Evolutionary conservation across 2,888 invertebrate genomes (phyloP), one percentile per base, ranked within the genome.

Genomic region (Pachydiplax longipennis): DNA sequence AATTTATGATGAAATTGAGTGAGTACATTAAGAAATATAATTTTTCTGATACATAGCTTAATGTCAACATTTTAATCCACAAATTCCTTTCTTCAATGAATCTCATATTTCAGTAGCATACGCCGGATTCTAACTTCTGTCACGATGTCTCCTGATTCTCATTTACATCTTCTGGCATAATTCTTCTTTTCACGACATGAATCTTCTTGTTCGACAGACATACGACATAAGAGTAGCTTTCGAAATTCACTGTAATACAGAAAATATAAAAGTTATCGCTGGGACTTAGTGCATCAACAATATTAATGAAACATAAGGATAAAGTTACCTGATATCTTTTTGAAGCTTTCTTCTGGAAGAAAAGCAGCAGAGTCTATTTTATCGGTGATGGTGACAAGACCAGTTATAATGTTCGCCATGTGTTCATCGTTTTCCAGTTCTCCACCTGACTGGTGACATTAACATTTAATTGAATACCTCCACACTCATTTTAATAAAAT

Each of bases 361-460:
- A 97, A 96, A 53, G 96, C 96, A 91, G 95, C 94, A 53, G 96
- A 95, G 93, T 97, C 97, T 90, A 97, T 95, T 93, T 96, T 96
- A 93, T 96, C 96, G 0, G 97, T 96, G 92, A 97, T 94, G 92
- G 96, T 96, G 91, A 98, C 95, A 92, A 98, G 95, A 92, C 96
- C 96, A 93, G 96, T 96, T 92, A 98, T 95, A 92, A 97, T 95
- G 92, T 96, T 96, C n/a, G 98, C 98, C 92, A 97, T 95, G 92
- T 95, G 95, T 94, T 98, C 98, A 94, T 98, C 97, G 94, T 98
- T 98, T 94, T 98, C 98, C 90, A 98, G 94, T 92, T 98, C 98
- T 5, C 98, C 98, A 87, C 97, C 97, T 73, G 98, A 98, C 95
- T 96, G 93, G 15, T 94, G 94, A 91, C 90, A 91, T 91, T 90